Evolutionary conservation across 2,113 vertebrate genomes (phyloP).

Genomic region (Scortum barcoo): DNA sequence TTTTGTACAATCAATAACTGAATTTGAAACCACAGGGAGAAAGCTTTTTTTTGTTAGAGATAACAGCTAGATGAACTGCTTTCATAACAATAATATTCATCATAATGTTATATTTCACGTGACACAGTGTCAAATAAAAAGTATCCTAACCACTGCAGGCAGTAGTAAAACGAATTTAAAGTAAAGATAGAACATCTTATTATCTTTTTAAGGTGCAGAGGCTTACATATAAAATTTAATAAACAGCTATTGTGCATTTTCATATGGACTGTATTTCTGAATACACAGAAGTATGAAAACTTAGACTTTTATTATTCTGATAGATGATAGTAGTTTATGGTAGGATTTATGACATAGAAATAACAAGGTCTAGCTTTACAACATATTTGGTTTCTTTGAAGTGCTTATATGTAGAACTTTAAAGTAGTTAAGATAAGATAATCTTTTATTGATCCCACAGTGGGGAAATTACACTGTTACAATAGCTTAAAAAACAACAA

Average conservation of each 20-base stretch:
- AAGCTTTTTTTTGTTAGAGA: conserved; percentile 28
- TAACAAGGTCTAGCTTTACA: neutral
- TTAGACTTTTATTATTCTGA: neutral
- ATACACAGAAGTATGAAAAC: neutral
- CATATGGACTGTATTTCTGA: neutral
- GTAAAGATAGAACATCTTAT: neutral
- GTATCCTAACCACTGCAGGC: neutral
- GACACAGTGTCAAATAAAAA: neutral
- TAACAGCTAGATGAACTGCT: conserved; percentile 20
- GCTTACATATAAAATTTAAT: neutral
- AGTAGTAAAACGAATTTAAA: neutral
- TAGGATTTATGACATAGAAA: neutral
- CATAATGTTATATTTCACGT: neutral
- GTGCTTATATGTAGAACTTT: neutral
- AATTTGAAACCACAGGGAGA: conserved; percentile 25
- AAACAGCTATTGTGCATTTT: neutral
- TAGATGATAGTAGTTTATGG: neutral
- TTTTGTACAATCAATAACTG: conserved; percentile 54
- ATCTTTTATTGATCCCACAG: too few relatives aligned
- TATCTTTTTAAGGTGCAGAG: neutral
- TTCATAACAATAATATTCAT: conserved; percentile 19
- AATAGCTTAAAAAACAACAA: too few relatives aligned
- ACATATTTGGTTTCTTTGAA: neutral
- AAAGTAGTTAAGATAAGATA: too few relatives aligned
- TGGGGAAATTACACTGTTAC: too few relatives aligned